Percentiles rank a stretch among this genome's conserved stretches.
These are phyloP conservation scores for Lasaia peninsularis DNA, from an alignment of 1,140 invertebrate species.

Conservation along the genomic window DNA sequence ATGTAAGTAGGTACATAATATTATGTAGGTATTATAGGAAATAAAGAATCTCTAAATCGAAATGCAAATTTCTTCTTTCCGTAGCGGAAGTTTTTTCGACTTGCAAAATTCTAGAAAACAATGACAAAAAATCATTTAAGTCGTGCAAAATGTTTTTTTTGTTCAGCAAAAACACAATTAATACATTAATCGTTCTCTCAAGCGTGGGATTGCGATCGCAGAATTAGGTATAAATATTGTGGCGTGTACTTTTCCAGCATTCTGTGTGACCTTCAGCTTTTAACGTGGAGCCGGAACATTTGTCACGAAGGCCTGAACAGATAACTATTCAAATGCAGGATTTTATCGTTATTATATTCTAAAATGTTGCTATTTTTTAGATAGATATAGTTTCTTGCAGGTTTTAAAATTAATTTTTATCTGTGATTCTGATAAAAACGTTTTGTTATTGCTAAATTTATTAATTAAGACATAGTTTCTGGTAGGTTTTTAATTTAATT, in stretches of 20 bases:
- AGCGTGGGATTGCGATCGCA: conserved; percentile 61
- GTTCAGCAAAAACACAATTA: conserved; percentile 51
- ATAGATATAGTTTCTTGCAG: too few species aligned
- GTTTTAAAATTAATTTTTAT: too few species aligned
- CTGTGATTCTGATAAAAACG: too few species aligned
- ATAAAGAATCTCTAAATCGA: too few species aligned
- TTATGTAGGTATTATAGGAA: too few species aligned
- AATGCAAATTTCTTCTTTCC: too few species aligned
- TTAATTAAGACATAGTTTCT: too few species aligned
- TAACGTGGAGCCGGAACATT: conserved; percentile 52
- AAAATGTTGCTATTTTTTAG: background rate
- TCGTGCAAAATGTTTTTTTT: conserved; percentile 19
- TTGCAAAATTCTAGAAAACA: background rate
- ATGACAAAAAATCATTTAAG: conserved; percentile 6
- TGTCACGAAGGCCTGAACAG: conserved; percentile 10
- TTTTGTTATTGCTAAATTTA: too few species aligned
- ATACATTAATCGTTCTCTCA: conserved; percentile 57
- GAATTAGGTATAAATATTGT: conserved; percentile 65
- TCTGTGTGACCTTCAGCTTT: conserved; percentile 55
- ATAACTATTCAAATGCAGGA: background rate
- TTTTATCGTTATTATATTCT: conserved; percentile 6
- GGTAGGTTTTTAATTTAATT: too few species aligned
- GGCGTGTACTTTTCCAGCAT: conserved; percentile 58
- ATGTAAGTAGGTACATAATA: too few species aligned
- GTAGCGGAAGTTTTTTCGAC: too few species aligned